phyloP scores from a whole-genome alignment of 2,113 vertebrate species.

The Mungos mungo region DNA sequence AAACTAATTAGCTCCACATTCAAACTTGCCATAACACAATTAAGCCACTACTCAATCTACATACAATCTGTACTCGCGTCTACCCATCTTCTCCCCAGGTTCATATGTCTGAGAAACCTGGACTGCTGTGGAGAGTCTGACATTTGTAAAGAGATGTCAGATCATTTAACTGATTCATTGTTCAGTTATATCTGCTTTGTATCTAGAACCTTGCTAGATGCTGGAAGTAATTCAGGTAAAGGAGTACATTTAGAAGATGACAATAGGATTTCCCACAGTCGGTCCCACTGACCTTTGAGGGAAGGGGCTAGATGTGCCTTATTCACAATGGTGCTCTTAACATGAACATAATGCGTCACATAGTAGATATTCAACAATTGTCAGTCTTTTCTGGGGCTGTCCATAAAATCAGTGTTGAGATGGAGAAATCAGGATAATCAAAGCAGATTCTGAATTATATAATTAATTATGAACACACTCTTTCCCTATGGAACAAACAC shows the following conservation, averaged over 20 bases:
- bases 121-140: neutral
- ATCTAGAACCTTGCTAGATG: neutral
- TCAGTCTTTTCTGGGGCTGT: neutral
- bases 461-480: neutral
- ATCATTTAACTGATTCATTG: neutral
- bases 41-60: neutral
- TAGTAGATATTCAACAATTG: neutral
- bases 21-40: slow-evolving; percentile 47
- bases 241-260: neutral
- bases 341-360: neutral
- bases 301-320: neutral
- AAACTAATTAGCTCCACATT: slow-evolving; percentile 60
- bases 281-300: neutral
- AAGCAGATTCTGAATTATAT: neutral
- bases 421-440: neutral
- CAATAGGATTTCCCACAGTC: neutral
- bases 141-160: neutral
- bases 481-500: neutral
- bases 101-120: neutral
- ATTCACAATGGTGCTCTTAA: neutral
- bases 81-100: neutral
- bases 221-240: neutral
- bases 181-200: neutral
- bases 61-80: neutral
- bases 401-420: neutral